phyloP scores from a whole-genome alignment of 1,140 invertebrate species.

The Hylyphantes graminicola region DNA sequence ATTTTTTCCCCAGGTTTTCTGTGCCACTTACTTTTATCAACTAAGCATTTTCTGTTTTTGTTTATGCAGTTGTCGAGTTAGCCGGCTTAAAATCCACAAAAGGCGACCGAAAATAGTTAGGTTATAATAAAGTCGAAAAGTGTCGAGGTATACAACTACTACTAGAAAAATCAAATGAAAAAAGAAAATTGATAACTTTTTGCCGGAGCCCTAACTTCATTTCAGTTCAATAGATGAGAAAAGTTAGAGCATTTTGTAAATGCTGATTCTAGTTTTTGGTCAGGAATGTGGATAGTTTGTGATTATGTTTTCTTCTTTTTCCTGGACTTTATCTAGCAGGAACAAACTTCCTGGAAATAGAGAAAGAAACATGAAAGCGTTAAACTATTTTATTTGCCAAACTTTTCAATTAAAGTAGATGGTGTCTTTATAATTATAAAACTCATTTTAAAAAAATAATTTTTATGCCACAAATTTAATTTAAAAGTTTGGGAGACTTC shows the following conservation, averaged over 20 bases:
- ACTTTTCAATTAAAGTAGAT: too few species aligned
- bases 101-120: conserved; percentile 21
- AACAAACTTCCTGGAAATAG: too few species aligned
- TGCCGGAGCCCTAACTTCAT: conserved; percentile 1
- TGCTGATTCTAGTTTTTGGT: too few species aligned
- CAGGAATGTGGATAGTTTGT: too few species aligned
- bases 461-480: too few species aligned
- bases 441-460: too few species aligned
- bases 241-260: background rate
- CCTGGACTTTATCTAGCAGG: too few species aligned
- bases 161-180: background rate
- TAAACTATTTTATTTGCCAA: too few species aligned
- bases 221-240: conserved; percentile 5
- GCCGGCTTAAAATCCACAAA: conserved; percentile 28
- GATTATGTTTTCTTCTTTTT: too few species aligned
- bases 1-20: background rate
- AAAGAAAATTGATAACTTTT: conserved; percentile 6
- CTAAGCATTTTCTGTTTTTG: conserved; percentile 41
- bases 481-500: too few species aligned
- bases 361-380: too few species aligned
- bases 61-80: conserved; percentile 29
- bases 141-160: background rate
- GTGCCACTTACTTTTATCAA: conserved; percentile 33
- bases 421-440: too few species aligned
- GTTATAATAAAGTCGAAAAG: background rate